Conservation (phyloP, 2,888 invertebrate genomes). For the Taenaris catops region DNA sequence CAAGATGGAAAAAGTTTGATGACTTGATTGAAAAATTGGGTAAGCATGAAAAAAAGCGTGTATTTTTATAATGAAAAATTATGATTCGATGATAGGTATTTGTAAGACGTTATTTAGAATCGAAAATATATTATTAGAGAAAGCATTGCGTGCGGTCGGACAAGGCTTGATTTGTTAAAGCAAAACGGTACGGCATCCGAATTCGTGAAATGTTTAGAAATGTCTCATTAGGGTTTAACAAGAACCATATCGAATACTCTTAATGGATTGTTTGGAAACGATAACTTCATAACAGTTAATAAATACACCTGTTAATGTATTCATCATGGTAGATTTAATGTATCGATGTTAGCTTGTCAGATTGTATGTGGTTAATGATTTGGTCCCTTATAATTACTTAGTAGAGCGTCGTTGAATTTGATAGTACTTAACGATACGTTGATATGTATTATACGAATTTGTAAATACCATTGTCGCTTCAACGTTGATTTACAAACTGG, state of each 20-base stretch:
- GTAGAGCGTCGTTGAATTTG: conserved; percentile 63
- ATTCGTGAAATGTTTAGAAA: conserved; percentile 51
- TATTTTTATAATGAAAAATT: conserved; percentile 71
- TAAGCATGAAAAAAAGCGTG: conserved; percentile 56
- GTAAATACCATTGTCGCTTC: conserved; percentile 57
- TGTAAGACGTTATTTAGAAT: conserved; percentile 66
- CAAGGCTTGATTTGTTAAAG: conserved; percentile 40
- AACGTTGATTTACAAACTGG: conserved; percentile 37
- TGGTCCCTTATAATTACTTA: conserved; percentile 56
- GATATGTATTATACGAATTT: conserved; percentile 41
- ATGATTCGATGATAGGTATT: conserved; percentile 50
- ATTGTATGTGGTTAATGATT: conserved; percentile 60
- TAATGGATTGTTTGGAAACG: conserved; percentile 55
- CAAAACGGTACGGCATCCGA: conserved; percentile 45
- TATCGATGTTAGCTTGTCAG: conserved; percentile 72
- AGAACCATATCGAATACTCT: conserved; percentile 71
- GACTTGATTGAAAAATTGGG: conserved; percentile 32
- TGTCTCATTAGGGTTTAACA: conserved; percentile 51
- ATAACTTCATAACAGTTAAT: conserved; percentile 64
- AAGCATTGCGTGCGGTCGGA: conserved; percentile 31
- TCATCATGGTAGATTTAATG: conserved; percentile 69
- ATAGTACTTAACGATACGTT: conserved; percentile 45
- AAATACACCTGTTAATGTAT: conserved; percentile 74
- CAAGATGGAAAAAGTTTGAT: conserved; percentile 40
- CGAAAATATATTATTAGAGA: conserved; percentile 43